Evolutionary conservation across 2,797 vertebrate genomes (phyloP), one percentile per base, ranked within the genome.

Genomic region (Percopsis omiscomaycus): DNA sequence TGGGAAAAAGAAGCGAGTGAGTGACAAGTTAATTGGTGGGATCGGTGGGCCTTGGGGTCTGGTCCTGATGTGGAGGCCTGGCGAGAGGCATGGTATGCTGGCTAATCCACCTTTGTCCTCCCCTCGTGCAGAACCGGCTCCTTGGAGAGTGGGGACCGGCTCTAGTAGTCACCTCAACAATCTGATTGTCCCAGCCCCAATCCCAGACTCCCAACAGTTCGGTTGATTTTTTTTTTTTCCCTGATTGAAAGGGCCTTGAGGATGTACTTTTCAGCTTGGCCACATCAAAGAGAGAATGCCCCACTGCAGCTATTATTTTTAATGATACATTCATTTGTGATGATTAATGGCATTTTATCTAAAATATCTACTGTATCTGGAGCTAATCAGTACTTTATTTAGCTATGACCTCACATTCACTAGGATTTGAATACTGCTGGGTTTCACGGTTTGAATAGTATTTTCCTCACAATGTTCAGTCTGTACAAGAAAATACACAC

Each of bases 11-110:
- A 79, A 64, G 74, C 68, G 80, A 83, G 64, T 91, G 91, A 93
- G 86, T 92, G 92, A 93, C 91, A 90, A 86, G 87, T 88, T 92
- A 93, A 93, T 92, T 91, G 90, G 84, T 6, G 64, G 85, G 87
- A 91, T 90, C 81, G 83, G 75, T 82, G 77, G 80, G 85, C 85
- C 86, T 82, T 55, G 75, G 79, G 84, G 83, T 73, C 79, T 76
- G 76, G 87, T 89, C 83, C 79, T 87, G 89, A 90, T 89, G 87
- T 86, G 80, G 80, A 85, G 77, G 82, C 83, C 81, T 88, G 81
- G 87, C 82, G 64, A 76, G 59, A 68, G 79, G 83, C 84, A 85
- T 87, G 86, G 77, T 88, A 86, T 89, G 86, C 82, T 79, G 66
- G 79, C 80, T 92, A 92, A 93, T 93, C 91, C 88, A 57, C 80